Base-by-base conservation (phyloP, 2,797 vertebrate genomes). In the Artibeus lituratus region DNA sequence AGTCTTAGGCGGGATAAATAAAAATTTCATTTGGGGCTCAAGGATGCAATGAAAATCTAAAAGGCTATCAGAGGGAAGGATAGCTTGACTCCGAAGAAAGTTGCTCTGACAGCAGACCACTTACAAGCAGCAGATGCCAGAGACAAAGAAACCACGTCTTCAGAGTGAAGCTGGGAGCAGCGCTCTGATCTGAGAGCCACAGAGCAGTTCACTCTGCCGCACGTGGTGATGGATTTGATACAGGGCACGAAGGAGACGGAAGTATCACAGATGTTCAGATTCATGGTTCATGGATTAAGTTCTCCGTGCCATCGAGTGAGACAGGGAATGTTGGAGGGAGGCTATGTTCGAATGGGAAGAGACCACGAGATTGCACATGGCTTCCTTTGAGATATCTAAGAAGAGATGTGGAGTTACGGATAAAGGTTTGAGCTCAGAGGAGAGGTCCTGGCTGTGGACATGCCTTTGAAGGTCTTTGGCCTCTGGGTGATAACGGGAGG, bases 11-110 rank as follows among this genome's bases (percentile, higher is more conserved):
- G 90, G n/a, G 80, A 82, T 78, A 80, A 97, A 95, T 81, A 62
- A 95, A 95, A 96, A 93, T 74, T 55, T 11, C 18, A 80, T 26
- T 86, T 77, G 44, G 72, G 73, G 62, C 42, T 96, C n/a, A 70
- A 78, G 42, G 37, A 78, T 82, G 29, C 53, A 82, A 42, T 51
- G 59, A 83, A 57, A 84, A 81, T 73, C 78, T 86, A 42, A 89
- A 69, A 93, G 83, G 7, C 73, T 74, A 57, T 74, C 74, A 81
- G 55, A 94, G 62, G 69, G n/a, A 35, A 77, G 84, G 72, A 87
- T 11, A 76, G 44, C 77, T 82, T 72, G n/a, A 24, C 10, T 62
- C 22, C n/a, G 87, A 88, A 91, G 69, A 62, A 51, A 73, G 29
- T 55, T 77, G n/a, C 15, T 73, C 35, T 74, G 44, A 51, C n/a